phyloP scores from a whole-genome alignment of 2,888 invertebrate genomes.

The Leucoptera coffeella region DNA sequence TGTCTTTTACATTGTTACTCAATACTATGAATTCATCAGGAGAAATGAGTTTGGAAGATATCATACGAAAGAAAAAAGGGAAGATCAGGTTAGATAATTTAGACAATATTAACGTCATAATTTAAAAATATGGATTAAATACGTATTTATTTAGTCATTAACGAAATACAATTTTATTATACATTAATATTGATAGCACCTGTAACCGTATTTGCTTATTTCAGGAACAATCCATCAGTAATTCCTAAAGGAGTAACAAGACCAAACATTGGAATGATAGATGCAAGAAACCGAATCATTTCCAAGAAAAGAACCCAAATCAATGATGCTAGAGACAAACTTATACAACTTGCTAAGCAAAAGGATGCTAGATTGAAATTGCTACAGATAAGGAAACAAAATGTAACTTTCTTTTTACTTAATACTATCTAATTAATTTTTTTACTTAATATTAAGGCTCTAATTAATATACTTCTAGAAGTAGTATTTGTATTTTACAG shows the following conservation, averaged over 20 bases:
- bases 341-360: constrained; percentile 68
- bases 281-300: constrained; percentile 75
- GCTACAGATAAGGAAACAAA: constrained; percentile 55
- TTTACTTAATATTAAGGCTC: too few relatives aligned
- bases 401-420: constrained; percentile 19
- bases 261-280: too few relatives aligned
- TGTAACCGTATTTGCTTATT: constrained; percentile 4
- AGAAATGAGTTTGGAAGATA: constrained; percentile 46
- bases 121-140: constrained; percentile 2
- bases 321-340: constrained; percentile 73
- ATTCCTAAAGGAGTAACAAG: too few relatives aligned
- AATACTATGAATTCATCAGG: too few relatives aligned
- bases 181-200: too few relatives aligned
- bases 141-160: constrained; percentile 1
- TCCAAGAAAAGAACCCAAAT: constrained; percentile 71
- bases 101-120: background rate
- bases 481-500: too few relatives aligned
- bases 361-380: constrained; percentile 71
- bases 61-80: constrained; percentile 31
- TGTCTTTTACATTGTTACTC: too few relatives aligned
- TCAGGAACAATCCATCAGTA: constrained; percentile 10
- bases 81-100: constrained; percentile 15
- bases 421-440: too few relatives aligned
- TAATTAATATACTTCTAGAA: too few relatives aligned
- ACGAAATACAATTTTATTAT: too few relatives aligned